Base-by-base conservation (phyloP, 1,140 invertebrate species). In the Onthophagus taurus region DNA sequence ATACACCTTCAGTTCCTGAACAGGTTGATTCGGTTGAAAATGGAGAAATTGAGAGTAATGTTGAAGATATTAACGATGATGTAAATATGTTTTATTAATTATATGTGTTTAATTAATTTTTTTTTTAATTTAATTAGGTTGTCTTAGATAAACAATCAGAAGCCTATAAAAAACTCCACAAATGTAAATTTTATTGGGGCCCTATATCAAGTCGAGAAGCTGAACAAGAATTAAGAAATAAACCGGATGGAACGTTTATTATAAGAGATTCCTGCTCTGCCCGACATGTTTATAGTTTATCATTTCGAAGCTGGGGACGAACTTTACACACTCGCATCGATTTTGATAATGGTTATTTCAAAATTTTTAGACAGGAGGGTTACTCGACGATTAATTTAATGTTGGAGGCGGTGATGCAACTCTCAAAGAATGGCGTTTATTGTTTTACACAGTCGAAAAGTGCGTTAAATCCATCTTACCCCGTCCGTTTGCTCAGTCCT, bases 221-320 rank as follows among this genome's bases (percentile, higher is more conserved):
- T 2, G 67, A 71, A 53, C 60, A 62, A 12, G 66, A 66, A 16
- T 50, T 83, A 12, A 63, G 68, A n/a, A 72, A 76, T 44, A 77
- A 83, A 59, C 77, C 81, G 18, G 83, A 86, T 63, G 84, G 84
- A 43, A 76, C 83, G 44, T 88, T 88, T 65, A 65, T 88, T 30
- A 80, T 88, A 5, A 69, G 83, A 13, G 83, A 86, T 60, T 85
- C 82, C 8, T 80, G 78, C 1, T 80, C 82, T 44, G 75, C 81
- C 51, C 72, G 74, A 53, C 78, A 81, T 57, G 65, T 83, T 29
- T 70, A 86, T 31, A 74, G 72, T 18, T 63, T 88, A 12, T 85
- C 81, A 60, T 86, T 87, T 64, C 71, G 81, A 47, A 85, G 82
- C 38, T 75, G 77, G 50, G 82, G 81, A 11, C 75, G 77, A 51